Conservation (phyloP, 2,797 vertebrate species). For the Sebastolobus altivelis region DNA sequence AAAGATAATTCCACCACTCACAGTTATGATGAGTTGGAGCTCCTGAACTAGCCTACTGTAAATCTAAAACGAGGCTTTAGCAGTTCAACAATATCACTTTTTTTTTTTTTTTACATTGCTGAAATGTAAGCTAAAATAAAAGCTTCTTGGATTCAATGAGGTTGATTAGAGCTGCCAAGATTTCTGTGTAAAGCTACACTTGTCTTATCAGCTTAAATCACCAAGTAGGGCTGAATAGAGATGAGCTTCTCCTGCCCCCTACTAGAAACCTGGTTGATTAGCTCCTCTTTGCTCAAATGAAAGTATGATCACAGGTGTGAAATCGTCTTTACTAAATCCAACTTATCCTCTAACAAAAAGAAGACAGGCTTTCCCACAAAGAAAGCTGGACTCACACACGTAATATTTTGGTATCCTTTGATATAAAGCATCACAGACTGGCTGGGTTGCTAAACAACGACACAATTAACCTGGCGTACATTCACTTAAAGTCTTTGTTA, state of each 20-base stretch:
- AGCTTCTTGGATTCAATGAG: not conserved
- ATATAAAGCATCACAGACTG: not conserved
- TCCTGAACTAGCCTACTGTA: not conserved
- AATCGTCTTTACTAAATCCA: not conserved
- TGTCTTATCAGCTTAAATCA: constrained; percentile 28
- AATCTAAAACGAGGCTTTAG: not conserved
- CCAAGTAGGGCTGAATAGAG: constrained; percentile 4
- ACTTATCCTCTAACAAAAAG: not conserved
- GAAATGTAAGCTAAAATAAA: constrained; percentile 1
- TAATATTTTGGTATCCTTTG: not conserved
- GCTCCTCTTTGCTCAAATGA: constrained; percentile 4
- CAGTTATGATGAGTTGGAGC: not conserved
- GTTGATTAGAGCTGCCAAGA: constrained; percentile 4
- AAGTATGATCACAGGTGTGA: constrained; percentile 9
- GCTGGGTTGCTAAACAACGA: not conserved
- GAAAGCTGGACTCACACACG: not conserved
- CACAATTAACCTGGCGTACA: not conserved
- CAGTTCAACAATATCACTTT: not conserved
- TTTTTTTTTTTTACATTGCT: not conserved
- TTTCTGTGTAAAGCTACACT: constrained; percentile 2
- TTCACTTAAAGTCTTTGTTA: not conserved
- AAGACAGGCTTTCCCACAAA: not conserved
- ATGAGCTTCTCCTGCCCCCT: not conserved
- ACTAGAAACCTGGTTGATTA: constrained; percentile 25
- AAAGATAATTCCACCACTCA: not conserved